phyloP scores from a whole-genome alignment of 2,888 invertebrate genomes.

The Drosophila acutilabella region DNA sequence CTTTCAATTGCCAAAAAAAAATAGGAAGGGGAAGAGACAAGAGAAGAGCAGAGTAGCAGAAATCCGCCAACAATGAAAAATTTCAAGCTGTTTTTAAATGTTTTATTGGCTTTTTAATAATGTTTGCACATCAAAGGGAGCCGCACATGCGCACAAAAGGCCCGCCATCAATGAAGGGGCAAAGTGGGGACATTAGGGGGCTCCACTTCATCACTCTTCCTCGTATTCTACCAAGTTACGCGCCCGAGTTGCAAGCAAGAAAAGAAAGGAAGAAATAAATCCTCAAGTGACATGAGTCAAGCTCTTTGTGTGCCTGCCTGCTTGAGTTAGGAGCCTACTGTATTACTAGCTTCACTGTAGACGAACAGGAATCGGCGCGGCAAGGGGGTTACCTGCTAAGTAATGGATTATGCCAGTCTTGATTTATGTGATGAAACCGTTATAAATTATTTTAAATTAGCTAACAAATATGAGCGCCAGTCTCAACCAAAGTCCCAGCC shows the following conservation, averaged over 20 bases:
- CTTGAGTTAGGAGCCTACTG: conserved; percentile 39
- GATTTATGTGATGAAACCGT: conserved; percentile 71
- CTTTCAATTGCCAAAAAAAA: conserved; percentile 73
- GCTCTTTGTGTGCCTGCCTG: conserved; percentile 60
- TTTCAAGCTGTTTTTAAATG: conserved; percentile 82
- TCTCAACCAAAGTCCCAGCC: conserved; percentile 3
- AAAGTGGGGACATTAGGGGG: not conserved
- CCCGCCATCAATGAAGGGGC: conserved; percentile 21
- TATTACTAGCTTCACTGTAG: not conserved
- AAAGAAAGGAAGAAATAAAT: conserved; percentile 78
- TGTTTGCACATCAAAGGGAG: conserved; percentile 77
- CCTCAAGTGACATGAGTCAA: conserved; percentile 79
- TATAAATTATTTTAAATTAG: conserved; percentile 68
- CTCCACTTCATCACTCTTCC: conserved; percentile 9
- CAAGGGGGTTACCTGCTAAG: conserved; percentile 31
- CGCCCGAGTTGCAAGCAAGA: conserved; percentile 52
- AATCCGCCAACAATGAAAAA: conserved; percentile 76
- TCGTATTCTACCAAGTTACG: conserved; percentile 72
- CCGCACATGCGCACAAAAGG: conserved; percentile 64
- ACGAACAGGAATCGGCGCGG: not conserved
- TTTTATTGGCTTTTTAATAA: conserved; percentile 81
- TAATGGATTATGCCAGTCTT: conserved; percentile 71
- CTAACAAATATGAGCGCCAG: conserved; percentile 66
- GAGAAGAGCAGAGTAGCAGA: not conserved
- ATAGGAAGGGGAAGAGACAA: conserved; percentile 7